Evolutionary conservation across 2,113 vertebrate species (phyloP).

Genomic region (Chionomys nivalis): DNA sequence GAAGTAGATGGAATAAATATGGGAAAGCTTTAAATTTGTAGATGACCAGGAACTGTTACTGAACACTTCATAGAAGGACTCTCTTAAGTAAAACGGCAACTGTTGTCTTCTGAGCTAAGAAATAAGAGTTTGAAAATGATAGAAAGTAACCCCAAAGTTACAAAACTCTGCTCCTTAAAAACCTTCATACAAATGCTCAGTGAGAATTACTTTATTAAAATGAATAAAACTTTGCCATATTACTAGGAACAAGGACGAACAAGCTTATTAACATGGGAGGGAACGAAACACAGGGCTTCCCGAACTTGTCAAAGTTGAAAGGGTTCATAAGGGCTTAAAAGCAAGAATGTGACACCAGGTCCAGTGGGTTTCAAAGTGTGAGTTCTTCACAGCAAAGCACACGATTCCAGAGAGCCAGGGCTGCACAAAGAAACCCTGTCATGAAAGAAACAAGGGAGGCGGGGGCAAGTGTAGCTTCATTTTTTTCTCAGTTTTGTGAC

Average conservation of each 20-base stretch:
- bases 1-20: neutral
- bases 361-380: too few species aligned
- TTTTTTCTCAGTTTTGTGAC: neutral
- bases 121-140: conserved; percentile 50
- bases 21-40: neutral
- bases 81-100: neutral
- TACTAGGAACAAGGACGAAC: too few species aligned
- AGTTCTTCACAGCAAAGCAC: too few species aligned
- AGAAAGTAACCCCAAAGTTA: neutral
- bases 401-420: neutral
- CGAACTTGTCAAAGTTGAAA: too few species aligned
- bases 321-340: too few species aligned
- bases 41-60: neutral
- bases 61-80: neutral
- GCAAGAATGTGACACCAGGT: too few species aligned
- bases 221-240: neutral
- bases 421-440: neutral
- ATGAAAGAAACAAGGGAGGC: neutral
- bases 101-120: conserved; percentile 20
- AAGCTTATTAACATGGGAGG: too few species aligned
- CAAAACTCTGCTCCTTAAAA: neutral
- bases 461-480: neutral
- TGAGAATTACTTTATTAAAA: neutral
- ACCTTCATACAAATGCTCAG: neutral
- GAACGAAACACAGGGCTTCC: too few species aligned